Evolutionary conservation across 2,888 invertebrate species (phyloP).

Genomic region (Antheraea assamensis): DNA sequence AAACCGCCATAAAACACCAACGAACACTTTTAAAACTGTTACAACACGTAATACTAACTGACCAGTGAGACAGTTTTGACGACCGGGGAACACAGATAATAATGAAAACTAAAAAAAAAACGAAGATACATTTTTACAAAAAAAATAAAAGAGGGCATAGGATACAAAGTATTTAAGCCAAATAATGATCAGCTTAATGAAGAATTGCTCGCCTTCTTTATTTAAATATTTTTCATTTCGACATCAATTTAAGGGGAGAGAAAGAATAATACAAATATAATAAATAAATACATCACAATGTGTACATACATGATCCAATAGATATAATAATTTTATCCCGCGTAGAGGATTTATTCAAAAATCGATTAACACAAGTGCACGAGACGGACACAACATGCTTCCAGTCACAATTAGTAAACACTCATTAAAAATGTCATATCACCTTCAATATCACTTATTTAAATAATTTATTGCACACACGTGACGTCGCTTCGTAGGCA

Average conservation of each 20-base stretch:
- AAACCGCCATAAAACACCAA: conserved; percentile 40
- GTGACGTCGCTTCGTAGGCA: conserved; percentile 52
- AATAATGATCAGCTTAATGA: not conserved
- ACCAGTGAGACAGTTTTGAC: conserved; percentile 55
- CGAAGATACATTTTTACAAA: not conserved
- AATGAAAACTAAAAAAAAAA: not conserved
- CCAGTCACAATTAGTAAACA: conserved; percentile 13
- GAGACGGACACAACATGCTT: conserved; percentile 7
- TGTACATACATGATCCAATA: conserved; percentile 17
- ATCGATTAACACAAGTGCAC: conserved; percentile 7
- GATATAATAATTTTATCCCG: conserved; percentile 30
- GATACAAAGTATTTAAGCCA: not conserved
- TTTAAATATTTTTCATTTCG: not conserved
- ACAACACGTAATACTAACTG: conserved; percentile 34
- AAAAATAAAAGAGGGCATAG: not conserved
- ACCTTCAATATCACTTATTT: conserved; percentile 39
- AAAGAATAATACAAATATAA: not conserved
- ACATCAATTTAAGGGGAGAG: not conserved
- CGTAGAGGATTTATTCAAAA: conserved; percentile 25
- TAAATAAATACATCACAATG: conserved; percentile 15
- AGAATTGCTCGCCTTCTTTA: too few species aligned
- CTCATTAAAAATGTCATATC: conserved; percentile 19
- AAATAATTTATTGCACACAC: conserved; percentile 50
- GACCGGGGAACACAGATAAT: conserved; percentile 28
- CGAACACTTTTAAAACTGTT: conserved; percentile 39